A percentile compares a stretch with the other conserved stretches of the same genome.
Evolutionary conservation across 2,888 invertebrate species (phyloP).

Genomic region (Augochlorella aurata): DNA sequence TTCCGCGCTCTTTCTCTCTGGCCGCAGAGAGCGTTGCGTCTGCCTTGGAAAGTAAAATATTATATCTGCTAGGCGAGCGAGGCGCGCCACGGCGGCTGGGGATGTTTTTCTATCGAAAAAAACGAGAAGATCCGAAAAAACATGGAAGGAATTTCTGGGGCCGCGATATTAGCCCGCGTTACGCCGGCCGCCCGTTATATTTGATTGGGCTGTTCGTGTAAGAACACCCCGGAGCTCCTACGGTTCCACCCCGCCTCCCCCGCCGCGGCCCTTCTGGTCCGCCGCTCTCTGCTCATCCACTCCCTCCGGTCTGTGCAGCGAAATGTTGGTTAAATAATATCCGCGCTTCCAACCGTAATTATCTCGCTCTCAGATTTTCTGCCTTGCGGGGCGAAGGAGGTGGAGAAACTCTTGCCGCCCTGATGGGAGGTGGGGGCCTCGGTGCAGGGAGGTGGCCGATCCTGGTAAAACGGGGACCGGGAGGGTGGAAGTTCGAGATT

Average conservation of each 20-base stretch:
- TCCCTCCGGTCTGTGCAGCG: constrained; percentile 68
- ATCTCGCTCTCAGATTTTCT: constrained; percentile 80
- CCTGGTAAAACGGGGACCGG: constrained; percentile 37
- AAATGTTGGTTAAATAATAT: constrained; percentile 80
- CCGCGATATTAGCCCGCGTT: constrained; percentile 69
- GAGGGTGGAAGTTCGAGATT: constrained; percentile 65
- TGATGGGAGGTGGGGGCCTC: constrained; percentile 9
- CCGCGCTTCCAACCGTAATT: constrained; percentile 79
- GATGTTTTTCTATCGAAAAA: constrained; percentile 62
- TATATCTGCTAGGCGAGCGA: constrained; percentile 44
- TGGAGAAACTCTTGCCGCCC: constrained; percentile 24
- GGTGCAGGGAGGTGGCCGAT: constrained; percentile 21
- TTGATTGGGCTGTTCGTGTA: constrained; percentile 77
- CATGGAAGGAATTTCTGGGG: constrained; percentile 60
- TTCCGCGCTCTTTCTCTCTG: no score
- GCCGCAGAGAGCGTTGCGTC: constrained; percentile 29
- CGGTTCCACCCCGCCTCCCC: constrained; percentile 36
- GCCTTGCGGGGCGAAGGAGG: constrained; percentile 67
- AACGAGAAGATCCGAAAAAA: constrained; percentile 64
- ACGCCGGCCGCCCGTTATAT: constrained; percentile 73
- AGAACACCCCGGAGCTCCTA: constrained; percentile 70
- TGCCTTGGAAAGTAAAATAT: constrained; percentile 66
- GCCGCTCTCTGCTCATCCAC: constrained; percentile 53
- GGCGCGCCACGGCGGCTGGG: not conserved
- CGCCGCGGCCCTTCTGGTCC: not conserved